Base-by-base conservation (phyloP, 2,888 invertebrate genomes). In the Loripinus fragilis region DNA sequence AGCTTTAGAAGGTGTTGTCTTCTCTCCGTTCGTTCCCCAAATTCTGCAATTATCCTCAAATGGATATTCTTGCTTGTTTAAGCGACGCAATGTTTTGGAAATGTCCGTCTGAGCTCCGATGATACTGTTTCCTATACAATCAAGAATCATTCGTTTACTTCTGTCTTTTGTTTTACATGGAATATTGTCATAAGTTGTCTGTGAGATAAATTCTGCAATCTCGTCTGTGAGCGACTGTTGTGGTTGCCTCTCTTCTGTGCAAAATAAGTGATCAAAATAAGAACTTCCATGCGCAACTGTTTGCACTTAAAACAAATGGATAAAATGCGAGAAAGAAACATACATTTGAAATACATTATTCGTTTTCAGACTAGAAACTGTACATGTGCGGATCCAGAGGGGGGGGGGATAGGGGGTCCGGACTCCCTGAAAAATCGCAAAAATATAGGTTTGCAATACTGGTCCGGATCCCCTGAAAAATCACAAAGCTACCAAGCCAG, bases 111-210 rank as follows among this genome's bases (percentile, higher is more conserved):
- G 73, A 25, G 79, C 76, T 2, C 88, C 89, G 10, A 89, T 80
- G 25, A 82, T 65, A 10, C 84, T 84, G 8, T 84, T 85, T 20
- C 89, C 89, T 2, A 90, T 55, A 25, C 83, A 87, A 76, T 90
- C 89, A 50, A 89, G 76, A 45, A 89, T 76, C 89, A 88, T 90
- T 7, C 89, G 80, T 64, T 88, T 87, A 74, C 88, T 88, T 70
- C 90, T 85, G 33, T 83, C 70, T 30, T 81, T 69, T 5, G 83
- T 86, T 10, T 28, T 72, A 41, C 80, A 76, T 17, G 86, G 83
- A 8, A 87, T 71, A 42, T 38, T 74, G n/a, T 35, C 69, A 12
- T 64, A 73, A 74, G 73, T 17, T n/a, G 70, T 70, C 38, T 70
- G 33, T 35, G 52, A 23, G 10, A 70, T 52, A 28, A 70, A 38